These are phyloP conservation scores for Oreohelix idahoensis DNA, from an alignment of 1,140 invertebrate genomes.

Conservation along the genomic window DNA sequence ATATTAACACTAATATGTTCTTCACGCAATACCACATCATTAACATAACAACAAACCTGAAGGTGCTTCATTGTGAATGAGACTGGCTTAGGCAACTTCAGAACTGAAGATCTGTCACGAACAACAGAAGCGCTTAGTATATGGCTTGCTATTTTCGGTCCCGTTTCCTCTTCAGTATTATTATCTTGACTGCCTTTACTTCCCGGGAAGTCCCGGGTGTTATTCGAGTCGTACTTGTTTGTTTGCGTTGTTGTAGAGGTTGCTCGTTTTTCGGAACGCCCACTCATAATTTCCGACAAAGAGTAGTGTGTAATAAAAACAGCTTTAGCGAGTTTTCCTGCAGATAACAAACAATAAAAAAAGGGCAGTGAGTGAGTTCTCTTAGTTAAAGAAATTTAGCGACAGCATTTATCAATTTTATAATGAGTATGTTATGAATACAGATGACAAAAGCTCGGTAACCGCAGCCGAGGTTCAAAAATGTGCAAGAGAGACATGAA, in stretches of 20 bases:
- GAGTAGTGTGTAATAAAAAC: slow-evolving; percentile 95
- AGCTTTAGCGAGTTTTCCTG: slow-evolving; percentile 82
- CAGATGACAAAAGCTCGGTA: too few species aligned
- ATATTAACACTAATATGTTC: too few species aligned
- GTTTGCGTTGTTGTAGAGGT: background rate
- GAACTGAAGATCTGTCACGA: background rate
- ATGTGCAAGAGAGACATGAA: too few species aligned
- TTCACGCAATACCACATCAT: too few species aligned
- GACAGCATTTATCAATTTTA: too few species aligned
- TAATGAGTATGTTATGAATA: too few species aligned
- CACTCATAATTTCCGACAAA: slow-evolving; percentile 84
- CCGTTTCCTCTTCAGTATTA: background rate
- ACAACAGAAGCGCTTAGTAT: slow-evolving; percentile 60
- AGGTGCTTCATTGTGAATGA: slow-evolving; percentile 58
- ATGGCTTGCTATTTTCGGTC: slow-evolving; percentile 49
- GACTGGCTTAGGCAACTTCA: slow-evolving; percentile 53
- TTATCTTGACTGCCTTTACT: background rate
- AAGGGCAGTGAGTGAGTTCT: too few species aligned
- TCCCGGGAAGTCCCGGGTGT: background rate
- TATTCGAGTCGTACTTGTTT: background rate
- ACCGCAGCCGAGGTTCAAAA: too few species aligned
- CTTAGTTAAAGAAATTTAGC: too few species aligned
- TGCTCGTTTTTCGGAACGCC: background rate
- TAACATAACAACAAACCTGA: too few species aligned
- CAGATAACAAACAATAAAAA: slow-evolving; percentile 9